Evolutionary conservation across 2,797 vertebrate species (phyloP).

Genomic region (Microchirus variegatus): DNA sequence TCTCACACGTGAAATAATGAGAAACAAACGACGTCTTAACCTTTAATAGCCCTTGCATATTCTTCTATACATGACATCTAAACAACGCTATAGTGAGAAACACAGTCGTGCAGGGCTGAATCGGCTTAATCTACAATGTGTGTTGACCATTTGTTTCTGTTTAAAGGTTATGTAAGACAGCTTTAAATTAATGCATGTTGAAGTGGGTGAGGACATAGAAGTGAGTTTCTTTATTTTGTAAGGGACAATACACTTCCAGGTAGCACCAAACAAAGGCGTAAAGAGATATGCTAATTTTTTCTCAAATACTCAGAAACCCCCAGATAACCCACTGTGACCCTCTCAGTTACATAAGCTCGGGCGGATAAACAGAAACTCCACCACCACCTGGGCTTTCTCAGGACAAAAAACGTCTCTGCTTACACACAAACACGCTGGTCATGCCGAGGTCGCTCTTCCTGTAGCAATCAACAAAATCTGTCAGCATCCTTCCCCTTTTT

Average conservation of each 20-base stretch:
- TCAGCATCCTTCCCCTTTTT: conserved; percentile 37
- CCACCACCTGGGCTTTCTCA: conserved; percentile 49
- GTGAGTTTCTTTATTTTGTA: neutral
- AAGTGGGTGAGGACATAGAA: neutral
- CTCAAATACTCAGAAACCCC: conserved; percentile 14
- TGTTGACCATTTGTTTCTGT: too few species aligned
- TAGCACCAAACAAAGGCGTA: neutral
- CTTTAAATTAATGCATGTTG: too few species aligned
- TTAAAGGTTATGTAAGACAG: too few species aligned
- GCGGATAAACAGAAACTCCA: conserved; percentile 26
- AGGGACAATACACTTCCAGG: neutral
- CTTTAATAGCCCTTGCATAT: too few species aligned
- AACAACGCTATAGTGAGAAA: too few species aligned
- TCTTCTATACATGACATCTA: too few species aligned
- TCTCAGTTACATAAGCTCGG: conserved; percentile 36
- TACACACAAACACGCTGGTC: conserved; percentile 35
- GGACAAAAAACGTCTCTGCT: conserved; percentile 34
- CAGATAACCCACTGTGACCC: conserved; percentile 36
- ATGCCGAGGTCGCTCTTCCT: conserved; percentile 35
- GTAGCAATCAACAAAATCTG: conserved; percentile 38
- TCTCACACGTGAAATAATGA: conserved; percentile 1
- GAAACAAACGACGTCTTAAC: too few species aligned
- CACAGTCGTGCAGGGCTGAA: too few species aligned
- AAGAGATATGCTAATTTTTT: conserved; percentile 14
- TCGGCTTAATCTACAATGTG: too few species aligned